These are phyloP conservation scores for Argynnis bischoffii DNA, from an alignment of 2,888 invertebrate species.

Conservation along the genomic window DNA sequence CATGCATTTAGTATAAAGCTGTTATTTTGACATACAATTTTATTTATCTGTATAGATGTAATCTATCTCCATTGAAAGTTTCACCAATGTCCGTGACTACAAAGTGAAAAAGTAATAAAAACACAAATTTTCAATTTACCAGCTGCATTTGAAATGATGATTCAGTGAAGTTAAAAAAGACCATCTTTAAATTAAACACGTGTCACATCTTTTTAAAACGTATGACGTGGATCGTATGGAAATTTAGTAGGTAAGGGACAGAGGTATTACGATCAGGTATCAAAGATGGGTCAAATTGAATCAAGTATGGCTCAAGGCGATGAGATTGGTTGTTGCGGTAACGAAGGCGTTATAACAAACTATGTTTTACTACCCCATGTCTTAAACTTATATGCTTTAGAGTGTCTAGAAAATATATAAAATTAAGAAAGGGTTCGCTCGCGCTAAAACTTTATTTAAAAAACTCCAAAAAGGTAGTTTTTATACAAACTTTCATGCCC, in stretches of 20 bases:
- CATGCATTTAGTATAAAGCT: too few relatives aligned
- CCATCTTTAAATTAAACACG: neutral
- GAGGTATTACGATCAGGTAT: slow-evolving; percentile 4
- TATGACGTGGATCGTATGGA: neutral
- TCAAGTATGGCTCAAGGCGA: slow-evolving; percentile 19
- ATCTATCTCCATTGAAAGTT: too few relatives aligned
- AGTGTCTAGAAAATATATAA: neutral
- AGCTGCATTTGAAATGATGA: too few relatives aligned
- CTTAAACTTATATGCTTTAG: neutral
- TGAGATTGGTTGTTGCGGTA: slow-evolving; percentile 17
- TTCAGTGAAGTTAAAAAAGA: too few relatives aligned
- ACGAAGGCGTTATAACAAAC: slow-evolving; percentile 15
- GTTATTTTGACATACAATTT: too few relatives aligned
- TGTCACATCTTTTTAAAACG: neutral
- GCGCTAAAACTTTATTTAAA: too few relatives aligned
- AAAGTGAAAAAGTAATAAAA: too few relatives aligned
- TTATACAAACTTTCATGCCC: too few relatives aligned
- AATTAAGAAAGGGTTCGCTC: neutral
- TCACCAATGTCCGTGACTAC: too few relatives aligned
- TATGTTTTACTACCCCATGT: neutral
- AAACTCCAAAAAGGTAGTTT: too few relatives aligned
- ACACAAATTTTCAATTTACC: too few relatives aligned
- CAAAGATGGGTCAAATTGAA: slow-evolving; percentile 33
- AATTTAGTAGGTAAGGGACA: neutral
- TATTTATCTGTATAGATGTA: too few relatives aligned